A percentile compares a stretch with the other conserved stretches of the same genome.
Evolutionary conservation across 2,888 invertebrate species (phyloP).

Genomic region (Elgonia sp.): DNA sequence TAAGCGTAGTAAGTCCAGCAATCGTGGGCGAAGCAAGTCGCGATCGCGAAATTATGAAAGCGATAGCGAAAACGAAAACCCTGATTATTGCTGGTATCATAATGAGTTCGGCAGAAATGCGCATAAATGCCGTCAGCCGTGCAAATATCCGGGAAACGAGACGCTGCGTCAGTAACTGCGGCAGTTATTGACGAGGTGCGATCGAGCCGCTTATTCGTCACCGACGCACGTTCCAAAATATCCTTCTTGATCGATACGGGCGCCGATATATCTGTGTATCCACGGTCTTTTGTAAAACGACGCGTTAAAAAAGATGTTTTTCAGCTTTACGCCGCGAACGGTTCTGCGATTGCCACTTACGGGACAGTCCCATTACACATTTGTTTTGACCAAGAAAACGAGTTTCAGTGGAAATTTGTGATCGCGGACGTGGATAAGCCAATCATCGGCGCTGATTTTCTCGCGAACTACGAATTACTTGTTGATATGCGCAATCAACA

Average conservation of each 20-base stretch:
- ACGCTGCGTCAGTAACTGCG: background rate
- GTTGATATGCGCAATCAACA: slow-evolving; percentile 79
- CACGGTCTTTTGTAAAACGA: background rate
- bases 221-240: background rate
- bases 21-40: background rate
- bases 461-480: slow-evolving; percentile 80
- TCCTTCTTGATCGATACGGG: slow-evolving; percentile 39
- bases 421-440: background rate
- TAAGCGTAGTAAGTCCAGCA: background rate
- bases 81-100: background rate
- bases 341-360: background rate
- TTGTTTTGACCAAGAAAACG: background rate
- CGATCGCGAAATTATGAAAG: too few species aligned
- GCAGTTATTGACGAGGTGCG: background rate
- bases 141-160: background rate
- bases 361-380: background rate
- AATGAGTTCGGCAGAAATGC: background rate
- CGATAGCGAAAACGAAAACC: background rate
- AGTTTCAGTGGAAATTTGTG: background rate
- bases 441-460: slow-evolving; percentile 72
- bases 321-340: background rate
- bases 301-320: background rate
- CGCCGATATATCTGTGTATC: background rate
- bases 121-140: background rate
- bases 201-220: background rate